These are phyloP conservation scores for Spea multiplicata DNA, from an alignment of 2,113 vertebrate genomes.

Conservation along the genomic window DNA sequence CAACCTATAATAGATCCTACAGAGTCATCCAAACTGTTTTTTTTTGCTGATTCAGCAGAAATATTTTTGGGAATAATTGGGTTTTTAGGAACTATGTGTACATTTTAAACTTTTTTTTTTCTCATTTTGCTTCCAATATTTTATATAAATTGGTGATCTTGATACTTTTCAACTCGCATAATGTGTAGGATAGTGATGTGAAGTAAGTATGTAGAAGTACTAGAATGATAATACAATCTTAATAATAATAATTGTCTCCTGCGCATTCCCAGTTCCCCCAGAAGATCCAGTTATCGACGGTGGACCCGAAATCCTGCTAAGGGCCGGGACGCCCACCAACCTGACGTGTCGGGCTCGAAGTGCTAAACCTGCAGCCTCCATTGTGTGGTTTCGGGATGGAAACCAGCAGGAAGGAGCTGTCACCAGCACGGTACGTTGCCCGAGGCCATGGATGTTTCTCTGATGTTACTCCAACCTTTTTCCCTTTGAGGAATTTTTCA, in stretches of 20 bases:
- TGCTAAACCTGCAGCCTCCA: constrained; percentile 86
- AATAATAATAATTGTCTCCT: neutral
- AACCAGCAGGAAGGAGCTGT: constrained; percentile 74
- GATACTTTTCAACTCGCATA: too few relatives aligned
- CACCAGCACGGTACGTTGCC: constrained; percentile 76
- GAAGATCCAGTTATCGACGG: constrained; percentile 86
- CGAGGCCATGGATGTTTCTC: rapidly evolving
- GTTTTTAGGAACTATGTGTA: too few relatives aligned
- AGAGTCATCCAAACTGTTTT: too few relatives aligned
- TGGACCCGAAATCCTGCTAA: constrained; percentile 81
- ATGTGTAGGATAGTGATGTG: too few relatives aligned
- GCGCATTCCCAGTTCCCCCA: constrained; percentile 68
- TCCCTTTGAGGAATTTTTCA: neutral
- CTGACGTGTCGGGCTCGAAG: constrained; percentile 85
- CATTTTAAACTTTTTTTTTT: too few relatives aligned
- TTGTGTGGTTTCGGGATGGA: constrained; percentile 86
- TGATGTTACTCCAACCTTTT: neutral
- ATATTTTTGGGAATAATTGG: too few relatives aligned
- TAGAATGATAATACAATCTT: too few relatives aligned
- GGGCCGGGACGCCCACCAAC: constrained; percentile 80
- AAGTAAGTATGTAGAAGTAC: too few relatives aligned
- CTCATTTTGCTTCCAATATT: too few relatives aligned
- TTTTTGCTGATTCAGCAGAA: too few relatives aligned
- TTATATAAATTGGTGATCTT: too few relatives aligned
- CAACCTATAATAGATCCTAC: too few relatives aligned